Evolutionary conservation across 2,888 invertebrate genomes (phyloP).

Genomic region (Priocnemis perturbator): DNA sequence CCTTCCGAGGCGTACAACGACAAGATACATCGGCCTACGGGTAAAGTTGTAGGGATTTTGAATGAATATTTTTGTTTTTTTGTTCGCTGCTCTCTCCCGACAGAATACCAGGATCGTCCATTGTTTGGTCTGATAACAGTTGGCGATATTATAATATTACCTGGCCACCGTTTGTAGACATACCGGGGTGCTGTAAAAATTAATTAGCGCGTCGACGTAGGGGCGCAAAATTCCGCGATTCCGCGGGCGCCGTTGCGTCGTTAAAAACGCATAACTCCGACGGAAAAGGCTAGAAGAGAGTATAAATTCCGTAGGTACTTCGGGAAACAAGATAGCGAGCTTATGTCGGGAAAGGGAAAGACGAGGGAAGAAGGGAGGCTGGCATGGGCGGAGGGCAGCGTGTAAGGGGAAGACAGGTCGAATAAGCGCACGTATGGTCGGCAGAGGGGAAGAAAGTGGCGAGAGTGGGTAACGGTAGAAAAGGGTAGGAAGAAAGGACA

Average conservation of each 20-base stretch:
- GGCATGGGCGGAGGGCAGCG: neutral
- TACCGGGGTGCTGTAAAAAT: neutral
- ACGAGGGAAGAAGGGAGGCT: slow-evolving; percentile 16
- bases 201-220: neutral
- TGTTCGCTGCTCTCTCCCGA: too few species aligned
- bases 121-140: too few species aligned
- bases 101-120: too few species aligned
- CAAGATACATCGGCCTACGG: too few species aligned
- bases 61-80: too few species aligned
- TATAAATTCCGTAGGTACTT: slow-evolving; percentile 46
- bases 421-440: neutral
- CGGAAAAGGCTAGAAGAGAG: slow-evolving; percentile 23
- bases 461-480: neutral
- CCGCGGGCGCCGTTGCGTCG: slow-evolving; percentile 29
- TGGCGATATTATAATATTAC: too few species aligned
- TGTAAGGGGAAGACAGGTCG: neutral
- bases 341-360: slow-evolving; percentile 35
- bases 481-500: neutral
- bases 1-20: too few species aligned
- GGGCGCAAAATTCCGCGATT: too few species aligned
- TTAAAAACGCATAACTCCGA: slow-evolving; percentile 55
- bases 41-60: too few species aligned
- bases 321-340: slow-evolving; percentile 45
- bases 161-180: too few species aligned
- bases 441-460: neutral